These are phyloP conservation scores for Dryomyza anilis DNA, from an alignment of 2,888 invertebrate genomes.

Conservation along the genomic window DNA sequence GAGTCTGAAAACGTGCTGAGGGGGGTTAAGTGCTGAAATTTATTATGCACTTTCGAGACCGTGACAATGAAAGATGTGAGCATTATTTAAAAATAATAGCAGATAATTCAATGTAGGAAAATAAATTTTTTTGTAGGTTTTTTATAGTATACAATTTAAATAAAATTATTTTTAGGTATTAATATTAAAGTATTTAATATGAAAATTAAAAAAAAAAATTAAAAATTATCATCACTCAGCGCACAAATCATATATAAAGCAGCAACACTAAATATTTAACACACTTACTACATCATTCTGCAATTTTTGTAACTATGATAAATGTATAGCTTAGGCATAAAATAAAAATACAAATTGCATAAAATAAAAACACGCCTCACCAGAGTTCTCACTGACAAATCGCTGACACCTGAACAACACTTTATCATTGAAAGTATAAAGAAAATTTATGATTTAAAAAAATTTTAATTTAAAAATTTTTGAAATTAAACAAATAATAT, in stretches of 20 bases:
- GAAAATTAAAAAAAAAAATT: not conserved
- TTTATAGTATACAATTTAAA: too few species aligned
- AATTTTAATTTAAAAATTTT: conserved; percentile 13
- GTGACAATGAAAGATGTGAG: too few species aligned
- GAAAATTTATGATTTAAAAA: conserved; percentile 8
- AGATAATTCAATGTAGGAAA: too few species aligned
- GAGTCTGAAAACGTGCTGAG: too few species aligned
- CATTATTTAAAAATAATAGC: too few species aligned
- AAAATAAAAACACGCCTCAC: conserved; percentile 46
- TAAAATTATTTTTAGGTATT: too few species aligned
- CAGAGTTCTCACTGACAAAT: conserved; percentile 54
- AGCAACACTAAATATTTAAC: not conserved
- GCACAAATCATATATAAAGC: not conserved
- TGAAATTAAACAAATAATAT: too few species aligned
- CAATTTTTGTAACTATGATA: not conserved
- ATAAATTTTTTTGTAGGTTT: too few species aligned
- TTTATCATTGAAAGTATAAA: conserved; percentile 27
- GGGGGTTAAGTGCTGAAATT: too few species aligned
- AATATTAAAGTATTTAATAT: too few species aligned
- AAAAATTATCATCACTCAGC: not conserved
- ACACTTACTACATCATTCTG: not conserved
- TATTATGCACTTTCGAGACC: too few species aligned
- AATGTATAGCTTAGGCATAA: not conserved
- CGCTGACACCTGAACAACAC: conserved; percentile 29
- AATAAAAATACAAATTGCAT: not conserved